phyloP scores from a whole-genome alignment of 2,797 vertebrate species.

The Amblyopsis hoosieri region DNA sequence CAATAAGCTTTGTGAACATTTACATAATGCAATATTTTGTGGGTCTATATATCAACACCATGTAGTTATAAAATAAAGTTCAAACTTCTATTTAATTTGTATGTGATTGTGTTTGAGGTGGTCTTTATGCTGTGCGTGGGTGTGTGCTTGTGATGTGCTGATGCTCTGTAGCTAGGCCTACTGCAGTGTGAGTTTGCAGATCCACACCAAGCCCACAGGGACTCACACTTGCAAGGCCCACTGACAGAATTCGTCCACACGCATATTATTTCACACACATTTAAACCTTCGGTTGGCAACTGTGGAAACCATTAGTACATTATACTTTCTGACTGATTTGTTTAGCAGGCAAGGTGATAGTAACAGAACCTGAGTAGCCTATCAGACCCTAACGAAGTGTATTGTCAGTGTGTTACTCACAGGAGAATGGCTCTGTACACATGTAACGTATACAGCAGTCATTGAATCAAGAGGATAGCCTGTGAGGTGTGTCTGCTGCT shows the following conservation, averaged over 20 bases:
- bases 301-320: not conserved
- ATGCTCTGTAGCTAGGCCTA: conserved; percentile 58
- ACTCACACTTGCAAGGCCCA: conserved; percentile 51
- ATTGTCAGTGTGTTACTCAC: not conserved
- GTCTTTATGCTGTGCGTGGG: conserved; percentile 12
- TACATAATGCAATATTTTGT: too few relatives aligned
- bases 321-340: not conserved
- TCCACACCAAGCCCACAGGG: conserved; percentile 60
- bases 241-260: conserved; percentile 42
- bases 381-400: not conserved
- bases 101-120: conserved; percentile 5
- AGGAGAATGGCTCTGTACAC: conserved; percentile 13
- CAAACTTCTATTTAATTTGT: too few relatives aligned
- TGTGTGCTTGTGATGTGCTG: conserved; percentile 61
- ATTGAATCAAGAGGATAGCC: conserved; percentile 48
- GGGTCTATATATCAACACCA: too few relatives aligned
- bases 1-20: too few relatives aligned
- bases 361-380: not conserved
- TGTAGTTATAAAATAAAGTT: too few relatives aligned
- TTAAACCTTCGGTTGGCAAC: not conserved
- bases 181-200: conserved; percentile 80
- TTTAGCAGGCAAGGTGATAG: not conserved
- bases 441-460: conserved; percentile 1
- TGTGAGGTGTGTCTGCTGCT: conserved; percentile 41
- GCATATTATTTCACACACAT: not conserved